Evolutionary conservation across 2,797 vertebrate species (phyloP).

Genomic region (Botia kubotai): DNA sequence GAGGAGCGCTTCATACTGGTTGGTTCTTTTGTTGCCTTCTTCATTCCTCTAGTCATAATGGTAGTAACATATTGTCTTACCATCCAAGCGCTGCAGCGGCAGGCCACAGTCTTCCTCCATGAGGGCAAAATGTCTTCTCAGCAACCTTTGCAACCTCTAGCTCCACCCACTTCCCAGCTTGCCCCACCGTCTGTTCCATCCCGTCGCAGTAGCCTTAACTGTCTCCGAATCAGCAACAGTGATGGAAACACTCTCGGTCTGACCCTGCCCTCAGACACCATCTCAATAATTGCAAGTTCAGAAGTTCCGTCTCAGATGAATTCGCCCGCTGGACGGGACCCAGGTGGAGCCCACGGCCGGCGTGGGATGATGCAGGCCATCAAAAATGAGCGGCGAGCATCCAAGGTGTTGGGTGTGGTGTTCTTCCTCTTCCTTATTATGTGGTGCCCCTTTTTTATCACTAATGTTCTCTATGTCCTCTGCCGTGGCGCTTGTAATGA

Average conservation of each 20-base stretch:
- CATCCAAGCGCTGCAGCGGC: constrained; percentile 87
- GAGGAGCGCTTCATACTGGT: constrained; percentile 94
- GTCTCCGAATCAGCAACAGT: constrained; percentile 75
- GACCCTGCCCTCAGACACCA: constrained; percentile 75
- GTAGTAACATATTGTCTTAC: constrained; percentile 96
- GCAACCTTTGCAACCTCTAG: constrained; percentile 75
- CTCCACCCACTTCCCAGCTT: constrained; percentile 45
- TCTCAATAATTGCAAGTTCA: constrained; percentile 84
- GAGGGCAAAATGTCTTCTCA: constrained; percentile 78
- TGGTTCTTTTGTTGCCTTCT: constrained; percentile 98
- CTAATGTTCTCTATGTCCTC: constrained; percentile 93
- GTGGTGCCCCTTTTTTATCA: constrained; percentile 99
- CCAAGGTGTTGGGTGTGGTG: constrained; percentile 96
- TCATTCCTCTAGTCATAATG: constrained; percentile 98
- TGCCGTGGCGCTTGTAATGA: constrained; percentile 87
- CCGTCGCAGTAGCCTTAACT: constrained; percentile 80
- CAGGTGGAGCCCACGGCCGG: constrained; percentile 78
- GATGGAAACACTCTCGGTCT: constrained; percentile 50
- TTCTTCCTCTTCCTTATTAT: constrained; percentile 98
- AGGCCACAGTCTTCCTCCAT: constrained; percentile 90
- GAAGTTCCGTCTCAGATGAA: constrained; percentile 85
- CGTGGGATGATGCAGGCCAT: constrained; percentile 98
- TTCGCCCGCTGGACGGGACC: constrained; percentile 83
- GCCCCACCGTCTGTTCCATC: constrained; percentile 41
- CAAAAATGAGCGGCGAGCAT: constrained; percentile 94